Evolutionary conservation across 2,797 vertebrate genomes (phyloP).

Genomic region (Molossus molossus): DNA sequence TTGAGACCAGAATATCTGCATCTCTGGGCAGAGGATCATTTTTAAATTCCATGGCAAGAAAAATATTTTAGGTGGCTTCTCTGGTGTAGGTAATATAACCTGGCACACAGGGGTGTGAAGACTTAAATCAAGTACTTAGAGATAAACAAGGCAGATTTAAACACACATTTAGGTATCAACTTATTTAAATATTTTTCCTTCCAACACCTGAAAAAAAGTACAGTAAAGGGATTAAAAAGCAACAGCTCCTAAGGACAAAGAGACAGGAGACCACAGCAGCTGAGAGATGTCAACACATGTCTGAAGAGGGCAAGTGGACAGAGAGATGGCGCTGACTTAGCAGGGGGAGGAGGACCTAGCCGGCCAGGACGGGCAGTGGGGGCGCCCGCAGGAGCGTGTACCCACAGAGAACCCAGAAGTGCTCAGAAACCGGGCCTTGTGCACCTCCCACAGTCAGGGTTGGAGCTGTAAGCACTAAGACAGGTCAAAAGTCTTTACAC

Average conservation of each 20-base stretch:
- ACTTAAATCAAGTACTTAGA: constrained; percentile 39
- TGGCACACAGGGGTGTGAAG: neutral
- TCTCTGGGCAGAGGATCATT: constrained; percentile 6
- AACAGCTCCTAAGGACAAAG: constrained; percentile 19
- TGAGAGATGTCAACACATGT: neutral
- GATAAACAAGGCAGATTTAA: constrained; percentile 18
- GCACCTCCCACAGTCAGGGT: neutral
- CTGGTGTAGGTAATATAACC: neutral
- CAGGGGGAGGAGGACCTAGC: neutral
- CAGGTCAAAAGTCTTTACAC: neutral
- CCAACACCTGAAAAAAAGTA: neutral
- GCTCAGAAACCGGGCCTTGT: neutral
- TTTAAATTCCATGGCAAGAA: neutral
- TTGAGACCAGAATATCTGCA: neutral
- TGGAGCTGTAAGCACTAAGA: neutral
- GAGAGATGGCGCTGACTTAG: neutral
- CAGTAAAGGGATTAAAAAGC: constrained; percentile 20
- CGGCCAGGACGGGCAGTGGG: neutral
- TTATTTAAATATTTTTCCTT: neutral
- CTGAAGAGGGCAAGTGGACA: neutral
- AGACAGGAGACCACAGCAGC: neutral
- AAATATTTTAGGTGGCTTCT: constrained; percentile 11
- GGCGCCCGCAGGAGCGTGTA: neutral
- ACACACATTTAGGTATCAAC: neutral
- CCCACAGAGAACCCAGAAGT: neutral